phyloP scores from a whole-genome alignment of 1,140 invertebrate species.

The Sitophilus oryzae region DNA sequence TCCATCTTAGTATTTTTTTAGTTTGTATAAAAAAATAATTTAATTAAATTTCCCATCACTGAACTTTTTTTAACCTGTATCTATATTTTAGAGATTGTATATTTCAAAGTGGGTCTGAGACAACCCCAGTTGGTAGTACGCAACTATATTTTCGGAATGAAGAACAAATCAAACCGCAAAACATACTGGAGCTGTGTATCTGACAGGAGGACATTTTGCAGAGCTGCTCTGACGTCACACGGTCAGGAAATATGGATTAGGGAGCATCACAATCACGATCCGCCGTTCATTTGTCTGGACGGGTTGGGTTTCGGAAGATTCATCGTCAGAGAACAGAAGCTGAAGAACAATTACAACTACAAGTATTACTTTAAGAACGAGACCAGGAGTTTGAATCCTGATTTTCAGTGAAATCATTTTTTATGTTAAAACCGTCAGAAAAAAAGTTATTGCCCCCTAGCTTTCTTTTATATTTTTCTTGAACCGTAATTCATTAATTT shows the following conservation, averaged over 20 bases:
- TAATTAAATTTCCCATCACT: too few species aligned
- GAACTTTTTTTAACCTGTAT: too few species aligned
- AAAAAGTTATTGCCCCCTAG: too few species aligned
- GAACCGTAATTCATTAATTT: too few species aligned
- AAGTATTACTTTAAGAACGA: slow-evolving; percentile 19
- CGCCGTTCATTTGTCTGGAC: slow-evolving; percentile 10
- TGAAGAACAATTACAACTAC: slow-evolving; percentile 12
- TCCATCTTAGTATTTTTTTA: too few species aligned
- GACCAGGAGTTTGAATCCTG: too few species aligned
- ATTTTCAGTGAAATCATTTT: too few species aligned
- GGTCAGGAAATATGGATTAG: slow-evolving; percentile 21
- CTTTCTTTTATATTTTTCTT: too few species aligned
- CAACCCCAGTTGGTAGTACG: slow-evolving; percentile 17
- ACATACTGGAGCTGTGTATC: slow-evolving; percentile 25
- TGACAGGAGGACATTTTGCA: slow-evolving; percentile 17
- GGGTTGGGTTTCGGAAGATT: slow-evolving; percentile 12
- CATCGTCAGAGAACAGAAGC: slow-evolving; percentile 10
- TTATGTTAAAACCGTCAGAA: too few species aligned
- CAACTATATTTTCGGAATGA: slow-evolving; percentile 20
- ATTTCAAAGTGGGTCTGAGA: slow-evolving; percentile 22
- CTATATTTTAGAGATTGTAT: slow-evolving; percentile 25
- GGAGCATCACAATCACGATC: slow-evolving; percentile 24
- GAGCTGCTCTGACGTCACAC: slow-evolving; percentile 17
- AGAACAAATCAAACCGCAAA: slow-evolving; percentile 18
- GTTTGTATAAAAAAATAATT: too few species aligned